These are phyloP conservation scores for Falco biarmicus DNA, from an alignment of 2,797 vertebrate genomes.

Conservation along the genomic window DNA sequence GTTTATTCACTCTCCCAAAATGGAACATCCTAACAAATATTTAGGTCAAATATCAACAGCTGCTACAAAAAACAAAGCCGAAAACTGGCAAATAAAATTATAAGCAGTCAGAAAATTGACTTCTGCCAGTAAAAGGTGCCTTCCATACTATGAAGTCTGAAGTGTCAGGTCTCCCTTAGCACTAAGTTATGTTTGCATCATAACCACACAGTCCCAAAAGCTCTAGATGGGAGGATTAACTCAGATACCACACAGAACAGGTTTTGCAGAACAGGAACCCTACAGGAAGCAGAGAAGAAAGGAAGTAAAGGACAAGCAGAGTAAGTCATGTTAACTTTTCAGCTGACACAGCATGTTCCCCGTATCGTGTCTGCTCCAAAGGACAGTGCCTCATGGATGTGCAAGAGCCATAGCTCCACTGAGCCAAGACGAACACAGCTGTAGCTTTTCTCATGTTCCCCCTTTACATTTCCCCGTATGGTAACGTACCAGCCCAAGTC, in stretches of 20 bases:
- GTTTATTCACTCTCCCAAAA: background rate
- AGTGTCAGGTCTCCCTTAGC: background rate
- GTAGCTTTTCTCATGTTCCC: background rate
- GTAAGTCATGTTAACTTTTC: background rate
- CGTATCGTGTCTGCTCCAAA: background rate
- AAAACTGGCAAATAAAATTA: background rate
- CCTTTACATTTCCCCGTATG: background rate
- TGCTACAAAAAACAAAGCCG: background rate
- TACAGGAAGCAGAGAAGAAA: background rate
- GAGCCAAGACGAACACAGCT: background rate
- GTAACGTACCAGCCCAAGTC: background rate
- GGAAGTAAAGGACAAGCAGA: background rate
- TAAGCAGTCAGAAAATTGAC: background rate
- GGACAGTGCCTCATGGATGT: background rate
- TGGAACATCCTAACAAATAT: background rate
- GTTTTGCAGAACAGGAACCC: background rate
- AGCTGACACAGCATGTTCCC: background rate
- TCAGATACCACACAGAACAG: background rate
- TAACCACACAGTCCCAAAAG: background rate
- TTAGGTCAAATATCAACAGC: background rate
- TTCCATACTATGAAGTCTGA: background rate
- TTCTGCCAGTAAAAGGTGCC: background rate
- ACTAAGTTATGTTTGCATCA: fast-evolving
- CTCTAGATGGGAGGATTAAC: background rate
- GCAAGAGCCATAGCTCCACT: background rate